These are phyloP conservation scores for Cylloceria caligata DNA, from an alignment of 2,888 invertebrate genomes.

Conservation along the genomic window DNA sequence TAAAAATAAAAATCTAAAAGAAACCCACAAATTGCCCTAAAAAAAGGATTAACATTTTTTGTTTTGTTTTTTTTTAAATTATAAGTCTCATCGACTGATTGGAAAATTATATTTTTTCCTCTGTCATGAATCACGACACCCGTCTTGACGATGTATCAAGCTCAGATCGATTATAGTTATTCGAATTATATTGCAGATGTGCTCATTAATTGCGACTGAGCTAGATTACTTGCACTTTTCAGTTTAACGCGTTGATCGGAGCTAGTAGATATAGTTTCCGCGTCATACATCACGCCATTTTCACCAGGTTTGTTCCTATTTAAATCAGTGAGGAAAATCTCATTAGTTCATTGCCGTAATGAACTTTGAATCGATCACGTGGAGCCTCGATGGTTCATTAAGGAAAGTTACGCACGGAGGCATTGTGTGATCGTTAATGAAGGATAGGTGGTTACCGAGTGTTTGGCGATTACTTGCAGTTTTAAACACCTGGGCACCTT, in stretches of 20 bases:
- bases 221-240: constrained; percentile 15
- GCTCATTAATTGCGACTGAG: not conserved
- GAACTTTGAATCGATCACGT: constrained; percentile 54
- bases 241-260: not conserved
- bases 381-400: constrained; percentile 30
- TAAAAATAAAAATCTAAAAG: no score
- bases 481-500: constrained; percentile 11
- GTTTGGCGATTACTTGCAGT: constrained; percentile 30
- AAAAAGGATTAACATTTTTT: not conserved
- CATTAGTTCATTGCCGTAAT: constrained; percentile 11
- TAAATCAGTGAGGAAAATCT: constrained; percentile 22
- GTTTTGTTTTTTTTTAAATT: no score
- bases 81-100: not conserved
- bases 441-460: not conserved
- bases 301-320: constrained; percentile 23
- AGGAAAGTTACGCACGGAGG: constrained; percentile 38
- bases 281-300: constrained; percentile 3
- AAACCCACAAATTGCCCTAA: no score
- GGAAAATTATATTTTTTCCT: not conserved
- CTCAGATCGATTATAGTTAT: constrained; percentile 18
- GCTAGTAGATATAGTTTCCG: not conserved
- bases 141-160: not conserved
- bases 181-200: constrained; percentile 20
- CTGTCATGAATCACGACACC: not conserved
- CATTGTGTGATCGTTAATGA: constrained; percentile 33